These are phyloP conservation scores for Ciona savignyi DNA, from an alignment of 23 tunicate genomes.

Conservation along the genomic window DNA sequence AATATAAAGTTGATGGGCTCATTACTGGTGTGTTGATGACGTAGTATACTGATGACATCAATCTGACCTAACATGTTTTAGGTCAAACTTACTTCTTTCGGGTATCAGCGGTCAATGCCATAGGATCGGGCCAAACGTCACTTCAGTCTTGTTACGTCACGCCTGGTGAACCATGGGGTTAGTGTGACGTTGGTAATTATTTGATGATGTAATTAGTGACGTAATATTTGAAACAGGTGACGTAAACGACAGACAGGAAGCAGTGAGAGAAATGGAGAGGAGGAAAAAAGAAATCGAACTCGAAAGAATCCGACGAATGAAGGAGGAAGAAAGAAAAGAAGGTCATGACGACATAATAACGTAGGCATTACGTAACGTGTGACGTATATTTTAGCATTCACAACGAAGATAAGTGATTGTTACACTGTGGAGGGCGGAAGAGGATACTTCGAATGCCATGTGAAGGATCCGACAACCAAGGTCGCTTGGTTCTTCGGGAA, in stretches of 20 bases:
- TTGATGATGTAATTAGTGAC: neutral
- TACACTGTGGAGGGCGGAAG: slow-evolving; percentile 28
- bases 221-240: too few species aligned
- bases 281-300: slow-evolving; percentile 39
- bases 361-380: too few species aligned
- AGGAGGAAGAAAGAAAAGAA: slow-evolving; percentile 68
- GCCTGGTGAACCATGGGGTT: slow-evolving; percentile 82
- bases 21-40: slow-evolving; percentile 2
- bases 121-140: slow-evolving; percentile 54
- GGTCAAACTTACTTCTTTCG: slow-evolving; percentile 97
- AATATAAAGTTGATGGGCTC: slow-evolving; percentile 77
- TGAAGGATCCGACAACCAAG: slow-evolving; percentile 67
- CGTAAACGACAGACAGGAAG: slow-evolving; percentile 73
- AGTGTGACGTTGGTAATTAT: neutral
- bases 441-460: slow-evolving; percentile 65
- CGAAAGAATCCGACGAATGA: slow-evolving; percentile 33
- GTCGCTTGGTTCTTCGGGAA: slow-evolving; percentile 88
- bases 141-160: slow-evolving; percentile 78
- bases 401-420: slow-evolving; percentile 46
- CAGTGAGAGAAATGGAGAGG: slow-evolving; percentile 39
- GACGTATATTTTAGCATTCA: slow-evolving; percentile 34
- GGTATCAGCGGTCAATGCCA: slow-evolving; percentile 64
- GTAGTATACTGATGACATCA: neutral
- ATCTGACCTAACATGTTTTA: neutral
- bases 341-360: slow-evolving; percentile 21